These are phyloP conservation scores for Plusia festucae DNA, from an alignment of 2,888 invertebrate species.

Conservation along the genomic window DNA sequence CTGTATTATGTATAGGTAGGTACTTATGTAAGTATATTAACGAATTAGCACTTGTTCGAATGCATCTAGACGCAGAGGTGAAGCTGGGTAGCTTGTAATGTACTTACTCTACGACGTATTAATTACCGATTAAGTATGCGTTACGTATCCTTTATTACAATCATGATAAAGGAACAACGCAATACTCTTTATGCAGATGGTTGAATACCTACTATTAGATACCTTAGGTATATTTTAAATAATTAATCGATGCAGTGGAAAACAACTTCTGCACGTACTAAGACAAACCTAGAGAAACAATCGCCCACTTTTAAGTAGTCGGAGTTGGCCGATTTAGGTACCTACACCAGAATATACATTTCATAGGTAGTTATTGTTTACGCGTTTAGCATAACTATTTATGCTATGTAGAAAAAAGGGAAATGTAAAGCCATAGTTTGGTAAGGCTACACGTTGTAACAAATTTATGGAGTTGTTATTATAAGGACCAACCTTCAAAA, in stretches of 20 bases:
- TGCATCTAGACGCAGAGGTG: neutral
- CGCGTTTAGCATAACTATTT: too few relatives aligned
- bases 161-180: neutral
- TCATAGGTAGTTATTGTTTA: too few relatives aligned
- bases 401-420: too few relatives aligned
- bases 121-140: slow-evolving; percentile 3
- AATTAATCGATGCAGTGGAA: neutral
- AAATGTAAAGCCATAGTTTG: too few relatives aligned
- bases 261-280: too few relatives aligned
- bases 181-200: neutral
- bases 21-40: neutral
- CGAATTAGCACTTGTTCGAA: neutral
- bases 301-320: too few relatives aligned
- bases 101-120: neutral
- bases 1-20: neutral
- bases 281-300: too few relatives aligned
- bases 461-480: too few relatives aligned
- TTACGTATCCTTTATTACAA: slow-evolving; percentile 6
- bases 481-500: too few relatives aligned
- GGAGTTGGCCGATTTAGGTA: too few relatives aligned
- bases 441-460: too few relatives aligned
- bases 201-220: neutral
- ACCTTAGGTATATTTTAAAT: neutral
- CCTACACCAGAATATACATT: too few relatives aligned
- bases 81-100: neutral